Percentiles rank a stretch among this genome's conserved stretches.
These are phyloP conservation scores for Molossus alvarezi DNA, from an alignment of 2,797 vertebrate genomes.

Conservation along the genomic window DNA sequence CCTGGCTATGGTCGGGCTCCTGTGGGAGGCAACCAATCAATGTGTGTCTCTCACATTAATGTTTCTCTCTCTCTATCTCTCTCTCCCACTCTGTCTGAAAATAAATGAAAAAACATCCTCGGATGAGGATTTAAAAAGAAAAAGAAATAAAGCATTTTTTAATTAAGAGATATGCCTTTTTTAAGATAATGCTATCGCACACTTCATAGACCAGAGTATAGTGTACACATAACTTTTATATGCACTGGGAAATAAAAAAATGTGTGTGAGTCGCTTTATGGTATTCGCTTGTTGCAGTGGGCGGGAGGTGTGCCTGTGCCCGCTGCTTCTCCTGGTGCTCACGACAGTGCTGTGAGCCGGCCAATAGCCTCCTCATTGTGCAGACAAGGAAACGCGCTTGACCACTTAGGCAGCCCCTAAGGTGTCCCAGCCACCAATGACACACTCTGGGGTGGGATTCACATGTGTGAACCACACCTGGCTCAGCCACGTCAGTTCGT, in stretches of 20 bases:
- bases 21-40: no score
- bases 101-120: no score
- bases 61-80: no score
- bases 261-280: not conserved
- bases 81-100: no score
- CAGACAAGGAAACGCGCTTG: not conserved
- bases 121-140: no score
- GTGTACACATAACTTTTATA: not conserved
- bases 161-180: not conserved
- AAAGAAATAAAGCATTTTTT: not conserved
- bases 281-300: not conserved
- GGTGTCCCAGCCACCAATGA: not conserved
- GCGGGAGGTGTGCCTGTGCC: not conserved
- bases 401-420: not conserved
- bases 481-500: fast-evolving
- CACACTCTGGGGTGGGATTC: not conserved
- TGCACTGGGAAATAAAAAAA: not conserved
- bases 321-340: not conserved
- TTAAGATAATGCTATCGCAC: not conserved
- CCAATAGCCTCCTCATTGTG: not conserved
- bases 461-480: fast-evolving
- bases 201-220: not conserved
- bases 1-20: no score
- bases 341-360: fast-evolving
- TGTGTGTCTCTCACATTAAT: no score